Conservation (phyloP, 2,797 vertebrate genomes). For the Coranthus polyacanthus region DNA sequence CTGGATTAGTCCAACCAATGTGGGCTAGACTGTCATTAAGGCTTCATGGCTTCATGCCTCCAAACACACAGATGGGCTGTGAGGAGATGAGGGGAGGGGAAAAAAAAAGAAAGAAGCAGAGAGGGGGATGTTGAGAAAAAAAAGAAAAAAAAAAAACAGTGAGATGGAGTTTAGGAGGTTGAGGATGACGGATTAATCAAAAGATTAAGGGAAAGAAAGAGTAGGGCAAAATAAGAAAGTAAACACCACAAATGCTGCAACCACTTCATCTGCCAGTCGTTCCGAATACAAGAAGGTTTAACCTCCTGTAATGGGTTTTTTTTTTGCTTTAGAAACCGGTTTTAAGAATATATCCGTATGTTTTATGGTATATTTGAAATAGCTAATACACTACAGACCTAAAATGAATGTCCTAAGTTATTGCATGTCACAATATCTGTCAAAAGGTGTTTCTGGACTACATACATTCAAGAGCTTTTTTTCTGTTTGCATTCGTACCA, state of each 20-base stretch:
- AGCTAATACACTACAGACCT: too few relatives aligned
- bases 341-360: too few relatives aligned
- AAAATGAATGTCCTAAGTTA: too few relatives aligned
- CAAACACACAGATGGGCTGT: conserved; percentile 51
- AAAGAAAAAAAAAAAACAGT: conserved; percentile 8
- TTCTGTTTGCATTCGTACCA: too few relatives aligned
- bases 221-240: conserved; percentile 17
- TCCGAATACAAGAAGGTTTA: background rate
- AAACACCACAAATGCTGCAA: conserved; percentile 10
- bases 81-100: background rate
- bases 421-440: too few relatives aligned
- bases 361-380: too few relatives aligned
- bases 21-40: conserved; percentile 51
- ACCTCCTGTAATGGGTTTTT: too few relatives aligned
- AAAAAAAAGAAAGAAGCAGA: conserved; percentile 13
- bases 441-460: too few relatives aligned
- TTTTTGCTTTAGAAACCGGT: too few relatives aligned
- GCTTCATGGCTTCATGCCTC: conserved; percentile 56
- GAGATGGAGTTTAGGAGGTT: conserved; percentile 18
- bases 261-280: background rate
- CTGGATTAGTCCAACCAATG: conserved; percentile 71
- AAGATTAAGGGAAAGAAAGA: conserved; percentile 35
- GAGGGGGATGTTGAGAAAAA: background rate
- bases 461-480: too few relatives aligned
- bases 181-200: conserved; percentile 21